Conservation (phyloP, 2,888 invertebrate species). For the Cabera pusaria region DNA sequence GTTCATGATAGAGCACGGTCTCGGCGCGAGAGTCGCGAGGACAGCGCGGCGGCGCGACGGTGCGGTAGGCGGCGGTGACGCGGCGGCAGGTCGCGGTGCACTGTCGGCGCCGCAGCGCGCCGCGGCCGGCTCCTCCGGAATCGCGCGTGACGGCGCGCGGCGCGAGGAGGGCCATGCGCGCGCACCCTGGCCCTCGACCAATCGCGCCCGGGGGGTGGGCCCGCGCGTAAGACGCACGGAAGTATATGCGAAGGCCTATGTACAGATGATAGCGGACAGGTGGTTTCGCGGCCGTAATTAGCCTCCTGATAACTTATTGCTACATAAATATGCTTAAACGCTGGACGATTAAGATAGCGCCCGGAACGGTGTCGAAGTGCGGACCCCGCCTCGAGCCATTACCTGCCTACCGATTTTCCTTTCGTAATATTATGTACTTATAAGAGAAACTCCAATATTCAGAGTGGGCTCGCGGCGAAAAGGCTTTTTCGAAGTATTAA, state of each 20-base stretch:
- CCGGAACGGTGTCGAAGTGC: constrained; percentile 51
- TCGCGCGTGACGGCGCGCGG: constrained; percentile 66
- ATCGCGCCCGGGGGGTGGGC: constrained; percentile 72
- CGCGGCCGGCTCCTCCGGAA: constrained; percentile 71
- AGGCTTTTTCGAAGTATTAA: constrained; percentile 37
- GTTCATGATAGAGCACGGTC: constrained; percentile 11
- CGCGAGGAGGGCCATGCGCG: constrained; percentile 79
- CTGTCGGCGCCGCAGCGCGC: constrained; percentile 69
- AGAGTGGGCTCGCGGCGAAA: constrained; percentile 31
- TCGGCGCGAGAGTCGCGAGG: constrained; percentile 6
- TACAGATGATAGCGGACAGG: constrained; percentile 82
- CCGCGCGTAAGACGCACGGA: constrained; percentile 81
- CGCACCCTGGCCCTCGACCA: constrained; percentile 66
- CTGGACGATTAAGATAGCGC: constrained; percentile 73
- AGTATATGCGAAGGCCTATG: constrained; percentile 84
- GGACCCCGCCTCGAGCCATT: constrained; percentile 46
- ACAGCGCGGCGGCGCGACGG: constrained; percentile 19
- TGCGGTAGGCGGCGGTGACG: constrained; percentile 42
- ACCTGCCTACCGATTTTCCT: constrained; percentile 50
- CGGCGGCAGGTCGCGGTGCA: constrained; percentile 66
- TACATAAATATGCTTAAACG: constrained; percentile 76
- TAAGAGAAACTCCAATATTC: constrained; percentile 48
- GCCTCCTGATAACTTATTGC: constrained; percentile 79
- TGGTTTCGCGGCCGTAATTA: constrained; percentile 82
- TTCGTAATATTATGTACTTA: constrained; percentile 50